Base-by-base conservation (phyloP, 1,140 invertebrate genomes). In the Heliothis subflexa region DNA sequence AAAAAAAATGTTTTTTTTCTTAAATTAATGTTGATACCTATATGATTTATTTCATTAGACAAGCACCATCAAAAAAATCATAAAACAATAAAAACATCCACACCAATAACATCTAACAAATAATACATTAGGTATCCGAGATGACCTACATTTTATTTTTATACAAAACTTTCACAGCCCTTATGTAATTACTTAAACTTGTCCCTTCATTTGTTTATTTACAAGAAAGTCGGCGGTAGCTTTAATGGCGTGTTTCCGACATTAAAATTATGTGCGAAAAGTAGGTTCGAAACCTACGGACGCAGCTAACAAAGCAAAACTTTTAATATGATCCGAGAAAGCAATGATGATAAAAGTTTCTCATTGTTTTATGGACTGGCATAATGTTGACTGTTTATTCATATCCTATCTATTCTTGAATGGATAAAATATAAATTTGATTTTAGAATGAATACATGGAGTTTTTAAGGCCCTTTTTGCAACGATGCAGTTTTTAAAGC, bases 241-340 rank as follows among this genome's bases (percentile, higher is more conserved):
- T n/a, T 55, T 33, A 71, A 71, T 71, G 68, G 68, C 50, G 50
- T 71, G 68, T 71, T 71, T 71, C 68, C 50, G 50, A 71, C 68
- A 28, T 10, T 33, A 71, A 33, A 16, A 55, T 71, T 71, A 54
- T 71, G 50, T 71, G 18, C 62, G 21, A 9, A n/a, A 13, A 28
- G n/a, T 25, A 14, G 49, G 45, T 49, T 21, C 9, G 14, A 47
- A 52, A 68, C 40, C 21, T 52, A 13, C 21, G 18, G 47, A 68
- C 33, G 50, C 33, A 28, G 21, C 18, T 49, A 14, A 68, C 18
- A 68, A 47, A 45, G 61, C 33, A 45, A 40, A 47, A 64, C 61
- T 64, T 64, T 61, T 45, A 64, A 40, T 40, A 10, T 18, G 16
- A 45, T 18, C n/a, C 11, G 61, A 18, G 40, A 64, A 45, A 47